A percentile compares a stretch with the other conserved stretches of the same genome.
These are phyloP conservation scores for Scelioninae gen. 1 DNA, from an alignment of 2,888 invertebrate genomes.

Conservation along the genomic window DNA sequence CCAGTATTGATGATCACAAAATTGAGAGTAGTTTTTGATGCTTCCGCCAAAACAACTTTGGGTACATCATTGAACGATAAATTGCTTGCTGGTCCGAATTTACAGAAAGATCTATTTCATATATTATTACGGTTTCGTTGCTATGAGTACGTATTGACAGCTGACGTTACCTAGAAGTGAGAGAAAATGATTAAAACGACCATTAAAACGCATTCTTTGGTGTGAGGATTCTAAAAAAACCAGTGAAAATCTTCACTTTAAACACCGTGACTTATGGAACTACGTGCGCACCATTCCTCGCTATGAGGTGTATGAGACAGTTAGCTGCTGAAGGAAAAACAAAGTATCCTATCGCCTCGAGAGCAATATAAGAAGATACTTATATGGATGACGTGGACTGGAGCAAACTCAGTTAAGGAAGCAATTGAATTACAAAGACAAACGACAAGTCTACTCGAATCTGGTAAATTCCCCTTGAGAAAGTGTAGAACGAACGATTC, in stretches of 20 bases:
- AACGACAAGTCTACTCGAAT: too few relatives aligned
- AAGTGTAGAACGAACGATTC: too few relatives aligned
- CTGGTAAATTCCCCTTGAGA: too few relatives aligned
- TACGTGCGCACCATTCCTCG: not conserved
- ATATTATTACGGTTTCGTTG: slow-evolving; percentile 72
- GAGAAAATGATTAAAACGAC: slow-evolving; percentile 9
- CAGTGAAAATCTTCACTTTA: slow-evolving; percentile 20
- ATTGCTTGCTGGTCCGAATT: slow-evolving; percentile 72
- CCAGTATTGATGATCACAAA: too few relatives aligned
- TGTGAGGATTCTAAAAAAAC: slow-evolving; percentile 1
- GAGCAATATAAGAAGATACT: too few relatives aligned
- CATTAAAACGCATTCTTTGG: slow-evolving; percentile 28
- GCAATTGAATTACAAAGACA: too few relatives aligned
- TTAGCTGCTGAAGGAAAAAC: too few relatives aligned
- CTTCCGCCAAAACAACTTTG: slow-evolving; percentile 70
- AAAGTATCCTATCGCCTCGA: too few relatives aligned
- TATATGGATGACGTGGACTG: not conserved
- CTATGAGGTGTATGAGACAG: too few relatives aligned
- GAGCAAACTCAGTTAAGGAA: not conserved
- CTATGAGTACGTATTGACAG: slow-evolving; percentile 72
- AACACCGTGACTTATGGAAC: slow-evolving; percentile 37
- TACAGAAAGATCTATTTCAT: slow-evolving; percentile 72
- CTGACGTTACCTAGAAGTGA: slow-evolving; percentile 72
- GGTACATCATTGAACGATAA: slow-evolving; percentile 74
- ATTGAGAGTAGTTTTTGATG: slow-evolving; percentile 77